A percentile compares a stretch with the other conserved stretches of the same genome.
Conservation (phyloP, 2,113 vertebrate species). For the Notothenia coriiceps region DNA sequence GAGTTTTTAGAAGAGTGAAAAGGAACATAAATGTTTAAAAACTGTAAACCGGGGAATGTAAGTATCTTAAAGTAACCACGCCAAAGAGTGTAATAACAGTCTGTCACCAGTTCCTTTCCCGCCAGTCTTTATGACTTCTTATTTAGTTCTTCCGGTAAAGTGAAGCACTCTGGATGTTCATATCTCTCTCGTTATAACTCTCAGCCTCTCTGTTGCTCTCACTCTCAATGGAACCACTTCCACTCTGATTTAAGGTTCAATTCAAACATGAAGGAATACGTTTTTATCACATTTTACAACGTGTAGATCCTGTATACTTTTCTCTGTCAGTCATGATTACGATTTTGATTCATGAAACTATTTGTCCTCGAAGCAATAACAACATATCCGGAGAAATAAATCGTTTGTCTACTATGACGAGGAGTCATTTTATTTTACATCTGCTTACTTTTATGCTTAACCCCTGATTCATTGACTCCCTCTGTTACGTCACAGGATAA, state of each 20-base stretch:
- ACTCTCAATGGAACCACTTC: background rate
- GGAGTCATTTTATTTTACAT: background rate
- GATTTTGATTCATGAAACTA: background rate
- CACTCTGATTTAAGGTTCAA: background rate
- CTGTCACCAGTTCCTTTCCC: background rate
- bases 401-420: background rate
- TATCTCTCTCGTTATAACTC: background rate
- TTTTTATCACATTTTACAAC: background rate
- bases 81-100: background rate
- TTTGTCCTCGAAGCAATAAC: background rate
- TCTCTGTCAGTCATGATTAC: background rate
- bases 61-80: background rate
- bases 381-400: background rate
- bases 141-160: conserved; percentile 1
- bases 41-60: background rate
- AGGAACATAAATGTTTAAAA: conserved; percentile 1
- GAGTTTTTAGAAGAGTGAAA: background rate
- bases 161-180: background rate
- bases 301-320: background rate
- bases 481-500: background rate
- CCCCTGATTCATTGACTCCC: background rate
- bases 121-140: background rate
- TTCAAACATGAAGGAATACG: background rate
- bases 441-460: background rate
- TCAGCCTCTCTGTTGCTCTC: background rate